A percentile compares a stretch with the other conserved stretches of the same genome.
These are phyloP conservation scores for Ostrea denselamellosa DNA, from an alignment of 1,140 invertebrate genomes.

Conservation along the genomic window DNA sequence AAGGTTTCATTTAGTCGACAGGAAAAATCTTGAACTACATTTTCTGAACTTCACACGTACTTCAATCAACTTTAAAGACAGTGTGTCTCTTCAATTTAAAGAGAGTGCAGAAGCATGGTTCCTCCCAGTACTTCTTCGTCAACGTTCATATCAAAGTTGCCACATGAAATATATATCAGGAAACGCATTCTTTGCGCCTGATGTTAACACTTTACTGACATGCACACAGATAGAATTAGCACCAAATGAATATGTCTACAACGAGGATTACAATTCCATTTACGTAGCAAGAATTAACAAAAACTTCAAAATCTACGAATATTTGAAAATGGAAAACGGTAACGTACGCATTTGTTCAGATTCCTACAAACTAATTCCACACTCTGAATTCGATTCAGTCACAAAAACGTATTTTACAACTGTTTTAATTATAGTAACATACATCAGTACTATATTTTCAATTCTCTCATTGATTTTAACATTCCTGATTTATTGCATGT, in stretches of 20 bases:
- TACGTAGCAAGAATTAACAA: neutral
- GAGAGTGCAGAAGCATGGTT: neutral
- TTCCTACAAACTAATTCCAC: neutral
- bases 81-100: neutral
- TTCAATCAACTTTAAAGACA: neutral
- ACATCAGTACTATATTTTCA: neutral
- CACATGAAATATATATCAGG: neutral
- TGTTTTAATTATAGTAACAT: neutral
- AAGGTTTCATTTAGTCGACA: neutral
- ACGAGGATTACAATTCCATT: neutral
- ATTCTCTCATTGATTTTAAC: neutral
- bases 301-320: neutral
- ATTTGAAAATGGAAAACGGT: neutral
- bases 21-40: neutral
- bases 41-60: neutral
- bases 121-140: neutral
- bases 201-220: neutral
- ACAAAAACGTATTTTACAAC: neutral
- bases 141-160: neutral
- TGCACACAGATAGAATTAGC: neutral
- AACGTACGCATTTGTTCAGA: neutral
- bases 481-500: neutral
- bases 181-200: neutral
- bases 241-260: neutral
- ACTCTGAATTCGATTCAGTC: neutral